Percentiles rank a stretch among this genome's conserved stretches.
These are phyloP conservation scores for Drosophila dives DNA, from an alignment of 2,888 invertebrate species.

Conservation along the genomic window DNA sequence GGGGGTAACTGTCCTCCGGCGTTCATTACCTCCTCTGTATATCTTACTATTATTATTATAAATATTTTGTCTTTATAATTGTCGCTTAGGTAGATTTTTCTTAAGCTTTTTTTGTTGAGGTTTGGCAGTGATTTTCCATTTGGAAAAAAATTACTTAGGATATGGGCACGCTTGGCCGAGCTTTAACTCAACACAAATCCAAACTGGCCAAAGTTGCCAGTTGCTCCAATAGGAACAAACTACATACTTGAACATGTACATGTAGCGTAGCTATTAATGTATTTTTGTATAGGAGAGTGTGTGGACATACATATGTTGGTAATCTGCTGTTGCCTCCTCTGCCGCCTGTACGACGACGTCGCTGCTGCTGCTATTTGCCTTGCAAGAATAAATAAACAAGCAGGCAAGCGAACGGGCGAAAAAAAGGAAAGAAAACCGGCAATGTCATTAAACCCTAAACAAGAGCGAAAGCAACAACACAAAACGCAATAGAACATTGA, in stretches of 20 bases:
- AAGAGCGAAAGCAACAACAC: slow-evolving; percentile 78
- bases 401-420: slow-evolving; percentile 59
- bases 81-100: not conserved
- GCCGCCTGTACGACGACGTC: slow-evolving; percentile 33
- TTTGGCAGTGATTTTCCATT: slow-evolving; percentile 3
- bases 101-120: not conserved
- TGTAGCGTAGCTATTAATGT: slow-evolving; percentile 17
- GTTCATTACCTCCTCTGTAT: not conserved
- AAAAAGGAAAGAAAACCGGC: slow-evolving; percentile 67
- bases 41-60: not conserved
- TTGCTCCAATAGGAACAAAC: slow-evolving; percentile 26
- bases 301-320: slow-evolving; percentile 25
- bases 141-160: slow-evolving; percentile 14
- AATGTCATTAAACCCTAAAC: slow-evolving; percentile 83
- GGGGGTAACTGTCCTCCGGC: not conserved
- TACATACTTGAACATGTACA: slow-evolving; percentile 4
- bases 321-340: slow-evolving; percentile 31
- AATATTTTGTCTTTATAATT: not conserved
- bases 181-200: slow-evolving; percentile 34
- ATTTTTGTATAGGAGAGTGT: not conserved
- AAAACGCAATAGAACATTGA: slow-evolving; percentile 73
- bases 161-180: slow-evolving; percentile 29
- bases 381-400: slow-evolving; percentile 78
- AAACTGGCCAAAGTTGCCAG: slow-evolving; percentile 27
- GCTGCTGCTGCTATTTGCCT: slow-evolving; percentile 63